A percentile compares a stretch with the other conserved stretches of the same genome.
Evolutionary conservation across 2,113 vertebrate species (phyloP).

Genomic region (Thamnophis sirtalis): DNA sequence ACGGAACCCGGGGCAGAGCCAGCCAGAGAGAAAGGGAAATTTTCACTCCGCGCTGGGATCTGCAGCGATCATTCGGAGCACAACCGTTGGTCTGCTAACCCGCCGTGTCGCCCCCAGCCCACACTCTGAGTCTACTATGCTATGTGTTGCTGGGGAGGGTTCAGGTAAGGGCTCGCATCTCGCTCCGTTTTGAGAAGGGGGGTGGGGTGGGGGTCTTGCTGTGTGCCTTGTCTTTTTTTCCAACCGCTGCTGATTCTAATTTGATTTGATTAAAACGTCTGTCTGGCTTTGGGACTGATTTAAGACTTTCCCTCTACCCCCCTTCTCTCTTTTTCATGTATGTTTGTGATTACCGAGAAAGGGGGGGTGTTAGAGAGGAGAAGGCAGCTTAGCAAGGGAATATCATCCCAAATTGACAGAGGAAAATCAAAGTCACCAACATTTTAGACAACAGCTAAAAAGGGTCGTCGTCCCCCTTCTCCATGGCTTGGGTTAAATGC

Average conservation of each 20-base stretch:
- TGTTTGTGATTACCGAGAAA: constrained; percentile 61
- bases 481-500: neutral
- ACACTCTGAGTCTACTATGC: constrained; percentile 60
- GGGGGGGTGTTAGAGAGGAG: neutral
- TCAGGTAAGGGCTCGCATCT: constrained; percentile 53
- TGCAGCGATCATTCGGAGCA: constrained; percentile 32
- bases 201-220: constrained; percentile 32
- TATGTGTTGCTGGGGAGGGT: constrained; percentile 59
- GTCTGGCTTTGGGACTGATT: constrained; percentile 63
- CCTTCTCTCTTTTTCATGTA: constrained; percentile 58
- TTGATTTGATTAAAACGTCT: constrained; percentile 63
- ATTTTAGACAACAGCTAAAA: constrained; percentile 21
- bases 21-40: constrained; percentile 26
- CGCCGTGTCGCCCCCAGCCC: constrained; percentile 9
- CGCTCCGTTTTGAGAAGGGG: constrained; percentile 23
- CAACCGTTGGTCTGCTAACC: constrained; percentile 10
- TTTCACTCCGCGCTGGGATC: constrained; percentile 26
- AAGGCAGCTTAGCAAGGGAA: constrained; percentile 53
- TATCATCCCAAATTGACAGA: constrained; percentile 54
- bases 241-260: constrained; percentile 56
- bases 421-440: constrained; percentile 50
- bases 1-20: constrained; percentile 42
- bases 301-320: constrained; percentile 51
- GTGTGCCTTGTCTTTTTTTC: neutral
- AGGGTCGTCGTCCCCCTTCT: neutral